Evolutionary conservation across 2,797 vertebrate genomes (phyloP), one percentile per base, ranked within the genome.

Genomic region (Hozukius guyotensis): DNA sequence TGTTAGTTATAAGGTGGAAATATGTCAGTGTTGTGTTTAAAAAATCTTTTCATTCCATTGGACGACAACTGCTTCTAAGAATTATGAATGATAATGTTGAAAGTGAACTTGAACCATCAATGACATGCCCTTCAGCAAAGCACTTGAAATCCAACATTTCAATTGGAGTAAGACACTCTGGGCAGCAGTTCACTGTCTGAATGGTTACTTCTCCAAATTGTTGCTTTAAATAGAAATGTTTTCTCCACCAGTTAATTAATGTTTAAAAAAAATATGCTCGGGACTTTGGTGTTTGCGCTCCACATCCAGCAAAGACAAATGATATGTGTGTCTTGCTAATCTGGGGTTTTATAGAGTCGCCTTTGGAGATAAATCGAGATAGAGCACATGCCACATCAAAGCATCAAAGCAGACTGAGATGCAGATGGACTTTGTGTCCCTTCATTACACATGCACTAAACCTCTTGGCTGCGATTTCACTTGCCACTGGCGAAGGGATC

Each of bases 391-490:
- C 80, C 83, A 90, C 91, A 92, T 92, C 90, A 90, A 89, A 90
- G 85, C 78, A 80, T 90, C 82, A 88, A 88, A 92, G 90, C 85
- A 89, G 90, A 88, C 89, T 87, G 90, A 91, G 87, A 92, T 94
- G 87, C 92, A 94, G 92, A 94, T 93, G 93, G 91, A 92, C 88
- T 85, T 92, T 87, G 91, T 83, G 87, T 91, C 85, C 89, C 88
- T 89, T 94, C 91, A 93, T 93, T 94, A 91, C 89, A 91, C 90
- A 91, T 93, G 90, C 88, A 90, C 89, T 86, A 93, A 90, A 91
- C 83, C 88, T 87, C 89, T 89, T 92, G 87, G 88, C 89, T 84
- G 85, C 86, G 87, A 89, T 87, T 92, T 93, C 72, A 87, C 88
- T 90, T 86, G 89, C 80, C 83, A 84, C 88, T 82, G 84, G 83